Base-by-base conservation (phyloP, 2,797 vertebrate genomes). In the Benthosema pterotum region DNA sequence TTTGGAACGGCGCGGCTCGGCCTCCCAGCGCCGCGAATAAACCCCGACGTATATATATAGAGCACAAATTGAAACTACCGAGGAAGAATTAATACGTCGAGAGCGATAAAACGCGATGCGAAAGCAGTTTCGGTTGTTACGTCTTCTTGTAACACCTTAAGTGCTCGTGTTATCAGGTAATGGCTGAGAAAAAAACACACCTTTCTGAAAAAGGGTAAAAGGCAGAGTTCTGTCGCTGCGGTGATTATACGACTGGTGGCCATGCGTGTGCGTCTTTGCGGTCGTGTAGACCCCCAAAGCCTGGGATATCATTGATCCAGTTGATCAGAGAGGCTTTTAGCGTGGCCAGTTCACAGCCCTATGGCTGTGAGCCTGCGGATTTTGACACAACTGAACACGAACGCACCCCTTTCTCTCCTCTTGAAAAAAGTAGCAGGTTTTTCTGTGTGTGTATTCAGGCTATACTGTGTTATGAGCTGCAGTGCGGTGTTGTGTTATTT, bases 291-390 rank as follows among this genome's bases (percentile, higher is more conserved):
- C 78, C 83, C 82, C 77, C 78, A 81, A 85, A 78, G 86, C 84
- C 78, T 89, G 88, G 83, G 82, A 75, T 89, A 89, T 83, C 89
- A 91, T 91, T 91, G 90, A 93, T 92, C 89, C 83, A 82, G 83
- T 83, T 78, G 78, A 82, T 63, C 73, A 90, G 88, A 51, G n/a
- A 83, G 72, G 75, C 72, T 85, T 84, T 68, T 82, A 83, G 83
- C 69, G 75, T 65, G 79, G 87, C 91, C 82, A 75, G 88, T 89
- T 93, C 92, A 91, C 79, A 87, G 86, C 71, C 83, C 84, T 59
- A 71, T 72, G 45, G 84, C 90, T 94, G 82, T 93, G 83, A 92
- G 91, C 89, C 84, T 77, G 84, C 83, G 90, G 77, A 83, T 81
- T 90, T 83, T 92, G 86, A 91, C 88, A 93, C 83, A 84, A 88